Evolutionary conservation across 2,113 vertebrate genomes (phyloP), one percentile per base, ranked within the genome.

Genomic region (Origma solitaria): DNA sequence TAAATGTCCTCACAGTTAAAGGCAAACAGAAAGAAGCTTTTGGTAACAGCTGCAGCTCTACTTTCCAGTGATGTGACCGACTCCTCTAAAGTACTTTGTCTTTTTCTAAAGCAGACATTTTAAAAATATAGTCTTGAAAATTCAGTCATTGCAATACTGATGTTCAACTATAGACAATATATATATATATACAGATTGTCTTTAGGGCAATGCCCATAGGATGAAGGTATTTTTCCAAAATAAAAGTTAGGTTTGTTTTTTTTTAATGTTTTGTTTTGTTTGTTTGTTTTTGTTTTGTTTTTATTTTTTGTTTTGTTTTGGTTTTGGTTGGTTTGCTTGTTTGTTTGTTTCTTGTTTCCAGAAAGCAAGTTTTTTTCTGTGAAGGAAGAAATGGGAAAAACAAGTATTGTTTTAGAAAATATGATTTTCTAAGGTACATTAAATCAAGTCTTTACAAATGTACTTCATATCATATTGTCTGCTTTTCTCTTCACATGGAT

Each of bases 321-420:
- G 2, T 0, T 2, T 27, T 13, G 10, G 33, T 33, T 40, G 35
- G 2, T 10, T 58, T 49, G 18, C 42, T 73, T 86, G 1, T 0
- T 5, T 28, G 18, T 54, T 38, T 44, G 2, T 9, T 71, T 45
- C 44, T 85, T 78, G 5, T 45, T 54, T 44, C 16, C 11, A 53
- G 68, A 44, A 72, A 77, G 1, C 5, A 37, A 25, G 10, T 13
- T 62, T 78, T 94, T 21, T 19, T 60, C 31, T 56, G 21, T 70
- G 15, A 35, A 56, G 5, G 6, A 80, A 90, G 33, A 86, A 57
- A 42, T 33, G 10, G 37, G 40, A 49, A 76, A 87, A 89, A 15
- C 5, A 61, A n/a, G 1, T 10, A 47, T 22, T 72, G 6, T 2
- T 80, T 71, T 80, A 37, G 13, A 73, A 92, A 51, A 80, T 11